Evolutionary conservation across 2,797 vertebrate genomes (phyloP).

Genomic region (Moxostoma hubbsi): DNA sequence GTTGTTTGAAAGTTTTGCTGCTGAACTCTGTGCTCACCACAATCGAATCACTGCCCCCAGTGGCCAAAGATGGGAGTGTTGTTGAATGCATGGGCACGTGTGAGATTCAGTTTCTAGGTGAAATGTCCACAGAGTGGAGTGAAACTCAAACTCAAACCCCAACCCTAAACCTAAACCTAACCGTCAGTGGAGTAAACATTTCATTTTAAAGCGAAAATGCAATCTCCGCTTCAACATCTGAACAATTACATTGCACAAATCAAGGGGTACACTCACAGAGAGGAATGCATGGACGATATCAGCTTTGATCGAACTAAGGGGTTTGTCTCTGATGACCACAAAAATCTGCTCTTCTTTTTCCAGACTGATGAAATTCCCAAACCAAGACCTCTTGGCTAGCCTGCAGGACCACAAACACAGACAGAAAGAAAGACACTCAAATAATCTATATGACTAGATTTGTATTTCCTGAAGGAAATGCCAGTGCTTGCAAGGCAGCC

Average conservation of each 20-base stretch:
- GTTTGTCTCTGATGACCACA: constrained; percentile 89
- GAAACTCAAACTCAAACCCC: too few species aligned
- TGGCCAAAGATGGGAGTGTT: too few species aligned
- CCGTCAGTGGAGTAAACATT: too few species aligned
- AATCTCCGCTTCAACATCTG: neutral
- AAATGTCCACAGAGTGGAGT: too few species aligned
- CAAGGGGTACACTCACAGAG: constrained; percentile 78
- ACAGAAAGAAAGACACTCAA: neutral
- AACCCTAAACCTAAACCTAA: too few species aligned
- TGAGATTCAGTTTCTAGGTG: too few species aligned
- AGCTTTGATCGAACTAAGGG: constrained; percentile 93
- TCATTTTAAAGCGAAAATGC: too few species aligned
- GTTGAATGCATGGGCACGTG: too few species aligned
- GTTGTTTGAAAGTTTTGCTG: too few species aligned
- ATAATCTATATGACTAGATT: constrained; percentile 49
- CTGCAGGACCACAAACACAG: constrained; percentile 69
- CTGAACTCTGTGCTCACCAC: too few species aligned
- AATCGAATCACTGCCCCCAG: too few species aligned
- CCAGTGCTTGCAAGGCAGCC: constrained; percentile 65
- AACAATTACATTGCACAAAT: too few species aligned
- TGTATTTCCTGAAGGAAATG: constrained; percentile 56
- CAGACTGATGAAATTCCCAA: constrained; percentile 92
- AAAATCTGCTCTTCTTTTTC: constrained; percentile 95
- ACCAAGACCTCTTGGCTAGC: constrained; percentile 93
- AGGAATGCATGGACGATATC: constrained; percentile 94